These are phyloP conservation scores for Bombus superbus DNA, from an alignment of 1,140 invertebrate species.

Conservation along the genomic window DNA sequence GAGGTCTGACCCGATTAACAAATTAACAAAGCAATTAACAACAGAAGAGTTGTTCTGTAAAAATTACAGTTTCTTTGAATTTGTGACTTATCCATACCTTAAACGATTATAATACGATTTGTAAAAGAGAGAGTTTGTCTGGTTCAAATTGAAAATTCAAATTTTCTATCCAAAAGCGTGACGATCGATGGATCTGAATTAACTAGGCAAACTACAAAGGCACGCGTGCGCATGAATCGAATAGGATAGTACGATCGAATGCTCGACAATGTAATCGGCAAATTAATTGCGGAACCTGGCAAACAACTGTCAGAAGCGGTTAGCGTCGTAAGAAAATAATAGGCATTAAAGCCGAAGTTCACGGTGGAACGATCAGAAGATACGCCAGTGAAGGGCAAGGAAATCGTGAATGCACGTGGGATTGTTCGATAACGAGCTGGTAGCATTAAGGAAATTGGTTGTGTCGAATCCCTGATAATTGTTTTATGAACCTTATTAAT, in stretches of 20 bases:
- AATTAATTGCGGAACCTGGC: constrained; percentile 8
- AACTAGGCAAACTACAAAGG: neutral
- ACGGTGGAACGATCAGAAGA: constrained; percentile 7
- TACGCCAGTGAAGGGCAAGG: constrained; percentile 18
- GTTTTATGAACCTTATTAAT: neutral
- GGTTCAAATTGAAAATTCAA: neutral
- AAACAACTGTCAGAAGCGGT: constrained; percentile 2
- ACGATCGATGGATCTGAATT: neutral
- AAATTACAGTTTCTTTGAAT: neutral
- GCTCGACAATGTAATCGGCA: constrained; percentile 10
- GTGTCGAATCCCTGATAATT: neutral
- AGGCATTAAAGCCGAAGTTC: constrained; percentile 6
- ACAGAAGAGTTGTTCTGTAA: neutral
- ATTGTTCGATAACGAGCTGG: constrained; percentile 26
- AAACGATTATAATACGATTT: neutral
- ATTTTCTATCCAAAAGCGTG: neutral
- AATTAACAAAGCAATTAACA: neutral
- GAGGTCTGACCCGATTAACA: neutral
- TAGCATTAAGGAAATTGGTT: constrained; percentile 11
- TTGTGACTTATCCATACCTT: neutral
- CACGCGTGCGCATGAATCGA: neutral
- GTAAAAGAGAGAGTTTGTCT: neutral
- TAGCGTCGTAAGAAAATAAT: constrained; percentile 9
- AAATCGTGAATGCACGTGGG: neutral
- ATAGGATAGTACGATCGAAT: neutral